phyloP scores from a whole-genome alignment of 1,140 invertebrate species.

The Ptiloglossa arizonensis region DNA sequence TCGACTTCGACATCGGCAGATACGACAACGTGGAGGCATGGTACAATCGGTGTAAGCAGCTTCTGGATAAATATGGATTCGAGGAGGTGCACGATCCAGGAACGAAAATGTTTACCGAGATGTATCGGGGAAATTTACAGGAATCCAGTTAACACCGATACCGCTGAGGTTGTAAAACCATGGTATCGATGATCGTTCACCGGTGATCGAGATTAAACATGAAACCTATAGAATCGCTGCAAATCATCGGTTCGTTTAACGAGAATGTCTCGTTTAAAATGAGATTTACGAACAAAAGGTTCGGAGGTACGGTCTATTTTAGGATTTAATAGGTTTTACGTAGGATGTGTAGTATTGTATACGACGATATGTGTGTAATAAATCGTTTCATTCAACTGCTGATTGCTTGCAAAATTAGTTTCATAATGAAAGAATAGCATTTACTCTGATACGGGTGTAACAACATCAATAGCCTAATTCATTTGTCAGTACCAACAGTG shows the following conservation, averaged over 20 bases:
- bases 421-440: no score
- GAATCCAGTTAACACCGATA: conserved; percentile 52
- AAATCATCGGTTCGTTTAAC: conserved; percentile 10
- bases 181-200: conserved; percentile 33
- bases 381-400: no score
- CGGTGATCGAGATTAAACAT: conserved; percentile 61
- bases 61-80: conserved; percentile 80
- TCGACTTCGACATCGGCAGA: conserved; percentile 85
- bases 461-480: no score
- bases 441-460: no score
- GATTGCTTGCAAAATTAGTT: no score
- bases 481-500: no score
- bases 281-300: background rate
- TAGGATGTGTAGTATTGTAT: no score
- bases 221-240: conserved; percentile 17
- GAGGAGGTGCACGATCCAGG: conserved; percentile 79
- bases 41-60: conserved; percentile 83
- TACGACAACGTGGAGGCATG: conserved; percentile 86
- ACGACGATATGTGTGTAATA: no score
- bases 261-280: background rate
- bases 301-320: no score
- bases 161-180: background rate
- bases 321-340: no score
- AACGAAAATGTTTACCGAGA: conserved; percentile 57
- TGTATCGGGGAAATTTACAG: conserved; percentile 59